phyloP scores from a whole-genome alignment of 1,140 invertebrate genomes.

The Pseudobourletiella spinata region DNA sequence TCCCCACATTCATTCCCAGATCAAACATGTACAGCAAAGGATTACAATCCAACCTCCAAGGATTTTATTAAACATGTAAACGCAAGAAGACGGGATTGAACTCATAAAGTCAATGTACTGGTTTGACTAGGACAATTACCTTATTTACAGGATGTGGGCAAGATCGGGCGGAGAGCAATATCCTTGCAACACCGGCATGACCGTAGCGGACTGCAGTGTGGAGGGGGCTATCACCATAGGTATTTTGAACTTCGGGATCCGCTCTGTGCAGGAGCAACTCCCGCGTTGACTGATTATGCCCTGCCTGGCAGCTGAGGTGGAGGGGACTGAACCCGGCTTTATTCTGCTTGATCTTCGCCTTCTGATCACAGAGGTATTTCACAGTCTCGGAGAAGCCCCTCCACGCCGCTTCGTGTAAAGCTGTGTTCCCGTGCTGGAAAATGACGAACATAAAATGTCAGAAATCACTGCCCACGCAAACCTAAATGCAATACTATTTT shows the following conservation, averaged over 20 bases:
- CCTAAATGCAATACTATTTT: too few species aligned
- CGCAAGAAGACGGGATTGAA: too few species aligned
- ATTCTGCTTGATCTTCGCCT: conserved; percentile 56
- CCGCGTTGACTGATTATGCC: conserved; percentile 88
- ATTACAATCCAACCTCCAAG: too few species aligned
- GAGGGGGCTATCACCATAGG: conserved; percentile 30
- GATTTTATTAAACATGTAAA: too few species aligned
- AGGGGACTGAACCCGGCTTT: conserved; percentile 83
- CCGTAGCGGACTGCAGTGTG: conserved; percentile 40
- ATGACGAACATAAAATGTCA: neutral
- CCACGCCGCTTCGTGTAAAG: conserved; percentile 88
- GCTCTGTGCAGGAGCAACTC: conserved; percentile 78
- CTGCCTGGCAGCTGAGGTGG: conserved; percentile 69
- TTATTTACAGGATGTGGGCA: conserved; percentile 85
- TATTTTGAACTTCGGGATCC: conserved; percentile 48
- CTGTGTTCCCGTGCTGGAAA: conserved; percentile 78
- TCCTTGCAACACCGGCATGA: conserved; percentile 89
- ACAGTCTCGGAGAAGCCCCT: conserved; percentile 82
- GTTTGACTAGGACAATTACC: conserved; percentile 42
- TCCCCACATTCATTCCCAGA: too few species aligned
- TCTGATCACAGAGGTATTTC: conserved; percentile 56
- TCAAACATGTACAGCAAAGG: too few species aligned
- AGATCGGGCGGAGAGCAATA: conserved; percentile 81
- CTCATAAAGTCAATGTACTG: too few species aligned
- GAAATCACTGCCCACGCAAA: too few species aligned